phyloP scores from a whole-genome alignment of 2,797 vertebrate species.

The Crossoptilon crossoptilon region DNA sequence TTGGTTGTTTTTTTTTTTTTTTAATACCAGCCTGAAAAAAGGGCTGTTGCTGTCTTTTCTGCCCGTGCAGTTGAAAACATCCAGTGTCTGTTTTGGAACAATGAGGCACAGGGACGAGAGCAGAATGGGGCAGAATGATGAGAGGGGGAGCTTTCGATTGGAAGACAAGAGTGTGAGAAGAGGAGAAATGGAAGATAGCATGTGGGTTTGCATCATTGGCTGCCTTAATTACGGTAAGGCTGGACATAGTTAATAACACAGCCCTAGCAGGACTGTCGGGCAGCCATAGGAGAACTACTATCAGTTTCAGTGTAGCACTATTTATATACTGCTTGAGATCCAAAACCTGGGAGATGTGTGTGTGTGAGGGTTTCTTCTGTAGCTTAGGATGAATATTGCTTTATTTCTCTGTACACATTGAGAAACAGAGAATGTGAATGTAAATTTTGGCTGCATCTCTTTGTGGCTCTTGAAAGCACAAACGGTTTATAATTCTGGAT shows the following conservation, averaged over 20 bases:
- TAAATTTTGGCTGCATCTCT: background rate
- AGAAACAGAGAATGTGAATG: background rate
- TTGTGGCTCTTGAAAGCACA: background rate
- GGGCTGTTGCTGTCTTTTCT: background rate
- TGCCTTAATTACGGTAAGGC: background rate
- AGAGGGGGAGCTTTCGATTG: background rate
- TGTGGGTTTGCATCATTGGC: accelerated
- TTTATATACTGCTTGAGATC: background rate
- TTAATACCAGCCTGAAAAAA: background rate
- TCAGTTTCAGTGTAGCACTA: background rate
- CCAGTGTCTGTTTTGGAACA: background rate
- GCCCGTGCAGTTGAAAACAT: background rate
- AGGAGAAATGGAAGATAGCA: background rate
- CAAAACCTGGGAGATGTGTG: accelerated
- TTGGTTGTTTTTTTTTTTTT: background rate
- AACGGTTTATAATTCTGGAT: background rate
- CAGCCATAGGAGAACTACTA: background rate
- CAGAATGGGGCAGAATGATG: background rate
- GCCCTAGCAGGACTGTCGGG: background rate
- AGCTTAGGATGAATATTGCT: background rate
- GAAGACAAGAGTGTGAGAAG: background rate
- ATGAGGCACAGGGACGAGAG: background rate
- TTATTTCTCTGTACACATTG: background rate
- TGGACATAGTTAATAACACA: accelerated
- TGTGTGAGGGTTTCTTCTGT: background rate